Conservation (phyloP, 1,140 invertebrate genomes). For the Leptinotarsa defecta region DNA sequence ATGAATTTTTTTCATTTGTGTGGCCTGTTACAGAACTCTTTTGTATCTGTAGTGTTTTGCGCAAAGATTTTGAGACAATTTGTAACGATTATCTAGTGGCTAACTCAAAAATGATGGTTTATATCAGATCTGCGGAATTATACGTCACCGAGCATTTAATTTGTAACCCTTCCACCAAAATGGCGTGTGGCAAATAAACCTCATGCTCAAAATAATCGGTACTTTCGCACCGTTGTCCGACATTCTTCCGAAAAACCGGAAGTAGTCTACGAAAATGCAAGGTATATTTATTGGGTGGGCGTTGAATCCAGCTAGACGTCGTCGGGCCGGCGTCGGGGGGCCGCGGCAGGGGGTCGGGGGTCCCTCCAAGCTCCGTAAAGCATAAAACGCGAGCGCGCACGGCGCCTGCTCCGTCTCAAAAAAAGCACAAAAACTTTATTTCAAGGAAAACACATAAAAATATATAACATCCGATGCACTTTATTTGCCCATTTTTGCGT, state of each 20-base stretch:
- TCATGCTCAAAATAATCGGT: not conserved
- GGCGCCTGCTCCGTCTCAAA: slow-evolving; percentile 38
- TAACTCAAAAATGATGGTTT: too few species aligned
- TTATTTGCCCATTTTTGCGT: slow-evolving; percentile 53
- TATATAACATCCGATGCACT: slow-evolving; percentile 55
- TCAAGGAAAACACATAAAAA: slow-evolving; percentile 56
- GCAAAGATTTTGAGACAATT: too few species aligned
- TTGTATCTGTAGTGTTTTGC: too few species aligned
- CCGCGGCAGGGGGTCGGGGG: slow-evolving; percentile 12
- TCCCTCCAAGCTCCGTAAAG: slow-evolving; percentile 23
- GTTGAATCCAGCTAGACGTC: slow-evolving; percentile 18
- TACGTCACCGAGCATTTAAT: too few species aligned
- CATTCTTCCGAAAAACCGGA: slow-evolving; percentile 14
- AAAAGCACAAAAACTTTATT: slow-evolving; percentile 52
- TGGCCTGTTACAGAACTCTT: too few species aligned
- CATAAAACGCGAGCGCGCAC: slow-evolving; percentile 42
- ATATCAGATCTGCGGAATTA: too few species aligned
- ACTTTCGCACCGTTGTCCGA: not conserved
- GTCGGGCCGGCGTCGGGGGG: slow-evolving; percentile 26
- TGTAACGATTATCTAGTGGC: too few species aligned
- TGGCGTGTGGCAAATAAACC: not conserved
- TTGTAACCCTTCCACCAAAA: too few species aligned
- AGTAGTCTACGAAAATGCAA: slow-evolving; percentile 26
- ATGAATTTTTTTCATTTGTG: too few species aligned
- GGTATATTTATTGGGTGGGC: slow-evolving; percentile 32